Conservation (phyloP, 1,140 invertebrate species). For the Bombus difficillimus region DNA sequence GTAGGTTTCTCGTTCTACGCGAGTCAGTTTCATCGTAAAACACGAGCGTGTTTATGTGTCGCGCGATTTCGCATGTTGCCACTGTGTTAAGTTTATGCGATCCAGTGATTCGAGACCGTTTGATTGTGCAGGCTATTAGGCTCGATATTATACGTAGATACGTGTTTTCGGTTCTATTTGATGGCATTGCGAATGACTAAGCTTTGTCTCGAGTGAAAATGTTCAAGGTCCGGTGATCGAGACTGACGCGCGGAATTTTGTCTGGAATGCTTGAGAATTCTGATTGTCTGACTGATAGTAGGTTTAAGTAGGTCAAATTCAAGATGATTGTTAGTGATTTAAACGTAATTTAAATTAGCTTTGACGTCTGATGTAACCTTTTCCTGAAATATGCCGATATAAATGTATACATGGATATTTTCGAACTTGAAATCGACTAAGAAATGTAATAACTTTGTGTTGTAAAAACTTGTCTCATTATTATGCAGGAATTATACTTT, state of each 20-base stretch:
- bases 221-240: not conserved
- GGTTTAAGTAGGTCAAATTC: not conserved
- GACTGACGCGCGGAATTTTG: not conserved
- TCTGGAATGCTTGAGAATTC: not conserved
- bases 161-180: not conserved
- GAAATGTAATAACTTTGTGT: too few species aligned
- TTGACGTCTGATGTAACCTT: not conserved
- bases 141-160: not conserved
- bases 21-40: conserved; percentile 15
- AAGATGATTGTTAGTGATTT: not conserved
- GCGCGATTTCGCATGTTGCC: not conserved
- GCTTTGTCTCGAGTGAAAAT: not conserved
- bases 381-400: not conserved
- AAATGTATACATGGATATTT: too few species aligned
- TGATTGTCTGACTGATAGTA: not conserved
- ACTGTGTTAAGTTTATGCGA: not conserved
- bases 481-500: too few species aligned
- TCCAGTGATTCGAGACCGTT: not conserved
- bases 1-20: conserved; percentile 12
- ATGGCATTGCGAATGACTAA: not conserved
- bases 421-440: too few species aligned
- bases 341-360: not conserved
- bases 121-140: too few species aligned
- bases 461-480: too few species aligned
- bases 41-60: not conserved